Conservation (phyloP, 2,113 vertebrate genomes). For the Glareola pratincola region DNA sequence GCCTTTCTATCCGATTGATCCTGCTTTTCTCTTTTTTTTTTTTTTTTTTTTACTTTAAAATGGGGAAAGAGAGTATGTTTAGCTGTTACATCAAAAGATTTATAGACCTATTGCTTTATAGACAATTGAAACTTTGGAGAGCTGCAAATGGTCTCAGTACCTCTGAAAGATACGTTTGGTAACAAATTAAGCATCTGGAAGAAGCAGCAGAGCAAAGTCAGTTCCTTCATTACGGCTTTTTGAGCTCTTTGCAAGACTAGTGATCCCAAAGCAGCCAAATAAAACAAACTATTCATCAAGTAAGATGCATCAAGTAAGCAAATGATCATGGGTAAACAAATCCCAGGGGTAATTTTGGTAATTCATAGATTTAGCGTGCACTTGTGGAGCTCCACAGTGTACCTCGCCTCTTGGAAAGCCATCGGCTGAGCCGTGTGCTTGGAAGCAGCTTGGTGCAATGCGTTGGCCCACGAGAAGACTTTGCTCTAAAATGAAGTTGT, state of each 20-base stretch:
- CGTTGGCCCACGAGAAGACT: neutral
- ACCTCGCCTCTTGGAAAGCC: neutral
- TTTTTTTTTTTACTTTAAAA: neutral
- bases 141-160: neutral
- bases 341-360: neutral
- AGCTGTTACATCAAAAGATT: neutral
- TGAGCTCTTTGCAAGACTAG: neutral
- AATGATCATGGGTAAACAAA: neutral
- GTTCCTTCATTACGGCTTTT: neutral
- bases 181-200: neutral
- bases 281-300: neutral
- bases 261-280: neutral
- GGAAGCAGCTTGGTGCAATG: neutral
- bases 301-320: neutral
- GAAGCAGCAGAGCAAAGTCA: neutral
- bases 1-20: neutral
- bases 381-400: neutral
- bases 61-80: neutral
- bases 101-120: neutral
- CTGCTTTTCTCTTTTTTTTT: neutral
- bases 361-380: neutral
- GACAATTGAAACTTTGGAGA: neutral
- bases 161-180: neutral
- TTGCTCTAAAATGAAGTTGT: neutral
- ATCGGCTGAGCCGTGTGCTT: rapidly evolving